Conservation (phyloP, 2,113 vertebrate genomes). For the Reinhardtius hippoglossoides region DNA sequence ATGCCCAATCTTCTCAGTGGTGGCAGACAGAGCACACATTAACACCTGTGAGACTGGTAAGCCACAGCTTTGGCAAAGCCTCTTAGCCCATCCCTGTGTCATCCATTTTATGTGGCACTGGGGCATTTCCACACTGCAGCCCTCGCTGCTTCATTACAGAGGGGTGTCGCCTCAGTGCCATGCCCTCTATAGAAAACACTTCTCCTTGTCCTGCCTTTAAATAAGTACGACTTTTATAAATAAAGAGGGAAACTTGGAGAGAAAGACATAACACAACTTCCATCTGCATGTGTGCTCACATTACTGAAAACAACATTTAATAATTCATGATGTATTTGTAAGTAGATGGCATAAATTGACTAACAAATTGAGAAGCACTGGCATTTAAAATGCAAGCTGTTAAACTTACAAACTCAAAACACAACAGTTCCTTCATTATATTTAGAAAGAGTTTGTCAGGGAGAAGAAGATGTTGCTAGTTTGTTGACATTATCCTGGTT, state of each 20-base stretch:
- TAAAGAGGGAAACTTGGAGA: conserved; percentile 37
- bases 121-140: conserved; percentile 53
- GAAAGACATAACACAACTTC: conserved; percentile 10
- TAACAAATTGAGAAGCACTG: not conserved
- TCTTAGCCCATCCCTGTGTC: conserved; percentile 70
- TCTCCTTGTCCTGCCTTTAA: conserved; percentile 14
- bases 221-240: conserved; percentile 50
- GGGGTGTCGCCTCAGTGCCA: conserved; percentile 9
- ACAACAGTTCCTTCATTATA: not conserved
- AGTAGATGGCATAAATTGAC: not conserved
- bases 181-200: conserved; percentile 29
- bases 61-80: conserved; percentile 78
- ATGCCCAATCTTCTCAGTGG: conserved; percentile 65
- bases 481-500: not conserved
- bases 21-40: conserved; percentile 74
- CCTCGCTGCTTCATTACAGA: conserved; percentile 47
- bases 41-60: conserved; percentile 81
- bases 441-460: not conserved
- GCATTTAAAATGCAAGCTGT: not conserved
- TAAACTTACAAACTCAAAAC: not conserved
- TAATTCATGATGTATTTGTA: not conserved
- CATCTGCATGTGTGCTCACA: not conserved
- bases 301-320: not conserved
- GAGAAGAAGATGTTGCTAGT: not conserved
- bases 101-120: conserved; percentile 66